Conservation (phyloP, 1,140 invertebrate genomes). For the Sesamia nonagrioides region DNA sequence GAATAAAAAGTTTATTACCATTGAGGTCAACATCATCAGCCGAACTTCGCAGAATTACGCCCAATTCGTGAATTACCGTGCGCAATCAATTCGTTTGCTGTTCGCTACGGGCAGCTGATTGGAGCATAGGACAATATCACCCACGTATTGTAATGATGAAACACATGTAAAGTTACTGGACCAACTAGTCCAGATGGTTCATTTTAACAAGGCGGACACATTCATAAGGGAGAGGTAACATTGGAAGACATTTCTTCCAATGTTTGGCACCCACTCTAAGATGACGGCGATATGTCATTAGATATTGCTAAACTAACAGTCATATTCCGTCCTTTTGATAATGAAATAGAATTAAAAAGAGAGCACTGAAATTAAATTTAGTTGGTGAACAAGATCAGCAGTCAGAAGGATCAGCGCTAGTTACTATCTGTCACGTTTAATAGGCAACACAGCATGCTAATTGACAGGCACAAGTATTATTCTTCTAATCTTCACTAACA, state of each 20-base stretch:
- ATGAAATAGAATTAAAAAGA: no score
- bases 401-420: no score
- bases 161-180: conserved; percentile 29
- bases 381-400: no score
- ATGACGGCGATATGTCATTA: no score
- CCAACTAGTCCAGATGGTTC: background rate
- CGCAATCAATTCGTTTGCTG: conserved; percentile 20
- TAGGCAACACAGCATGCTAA: background rate
- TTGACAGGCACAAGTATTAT: conserved; percentile 29
- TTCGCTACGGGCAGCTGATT: conserved; percentile 13
- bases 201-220: background rate
- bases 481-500: background rate
- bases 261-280: no score
- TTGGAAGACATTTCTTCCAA: no score
- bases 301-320: no score
- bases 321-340: no score
- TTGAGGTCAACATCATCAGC: conserved; percentile 17
- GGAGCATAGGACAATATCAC: conserved; percentile 32
- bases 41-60: background rate
- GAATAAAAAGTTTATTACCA: conserved; percentile 16
- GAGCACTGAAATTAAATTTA: no score
- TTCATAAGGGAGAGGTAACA: background rate
- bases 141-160: conserved; percentile 42
- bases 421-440: background rate
- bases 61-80: conserved; percentile 23